Evolutionary conservation across 2,888 invertebrate genomes (phyloP), one percentile per base, ranked within the genome.

Genomic region (Anodontia alba): DNA sequence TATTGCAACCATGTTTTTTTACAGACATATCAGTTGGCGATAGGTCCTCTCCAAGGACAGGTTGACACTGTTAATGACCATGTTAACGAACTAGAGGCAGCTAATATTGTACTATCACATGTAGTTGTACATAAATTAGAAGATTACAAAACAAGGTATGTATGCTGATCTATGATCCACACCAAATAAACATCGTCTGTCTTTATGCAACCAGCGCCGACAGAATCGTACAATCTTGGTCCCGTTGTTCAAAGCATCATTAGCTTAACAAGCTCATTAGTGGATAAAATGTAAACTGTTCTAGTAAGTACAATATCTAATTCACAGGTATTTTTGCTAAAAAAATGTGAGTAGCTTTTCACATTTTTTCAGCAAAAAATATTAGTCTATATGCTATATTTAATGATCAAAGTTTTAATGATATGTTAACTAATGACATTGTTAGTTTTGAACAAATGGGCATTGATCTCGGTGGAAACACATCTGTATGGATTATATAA

Each of bases 11-110:
- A n/a, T n/a, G n/a, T n/a, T 46, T 17, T 43, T 12, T 83, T 92
- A 15, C 96, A 98, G 94, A 96, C 97, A 91, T 96, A 97, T 91
- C 96, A 96, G 88, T 97, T 97, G 95, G 96, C 96, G 92, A 95
- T 96, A 93, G 96, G 95, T 49, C 96, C 96, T 31, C 95, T 97
- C 77, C 96, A 97, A 90, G 95, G 96, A 83, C 96, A 96, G 81
- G 95, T 97, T 79, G 97, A 97, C 93, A 96, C 97, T 90, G 96
- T 97, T 46, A 96, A 97, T 93, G 96, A 97, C 91, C 96, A 96
- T 88, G 97, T 97, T 67, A 96, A 96, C 74, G 95, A 96, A 88
- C 96, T 97, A 87, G 96, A 96, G 78, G 96, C 96, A 83, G 96
- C 96, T 93, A 96, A 96, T 94, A 96, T 97, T 87, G 96, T 96